phyloP scores from a whole-genome alignment of 2,797 vertebrate species.

The Menidia menidia region DNA sequence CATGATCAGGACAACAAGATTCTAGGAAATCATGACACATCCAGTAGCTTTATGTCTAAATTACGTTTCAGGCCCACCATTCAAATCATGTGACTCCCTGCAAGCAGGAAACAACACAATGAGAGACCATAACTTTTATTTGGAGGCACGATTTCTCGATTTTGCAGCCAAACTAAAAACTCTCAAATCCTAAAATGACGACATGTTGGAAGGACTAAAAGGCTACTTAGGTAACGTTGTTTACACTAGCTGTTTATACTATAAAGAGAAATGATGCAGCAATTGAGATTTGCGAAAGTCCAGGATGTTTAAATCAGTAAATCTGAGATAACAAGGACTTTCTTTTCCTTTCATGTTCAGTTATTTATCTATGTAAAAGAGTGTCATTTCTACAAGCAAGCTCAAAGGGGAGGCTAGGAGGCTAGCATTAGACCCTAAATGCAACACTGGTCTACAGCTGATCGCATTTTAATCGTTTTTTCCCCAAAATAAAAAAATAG shows the following conservation, averaged over 20 bases:
- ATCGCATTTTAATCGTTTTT: background rate
- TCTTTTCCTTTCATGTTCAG: accelerated
- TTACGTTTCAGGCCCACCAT: conserved; percentile 17
- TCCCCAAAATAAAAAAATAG: background rate
- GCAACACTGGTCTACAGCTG: background rate
- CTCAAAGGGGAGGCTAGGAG: conserved; percentile 19
- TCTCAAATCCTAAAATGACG: background rate
- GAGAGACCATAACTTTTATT: conserved; percentile 9
- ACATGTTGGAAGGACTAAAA: background rate
- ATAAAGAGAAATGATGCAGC: conserved; percentile 28
- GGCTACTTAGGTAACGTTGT: background rate
- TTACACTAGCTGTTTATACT: background rate
- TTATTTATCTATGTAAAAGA: too few species aligned
- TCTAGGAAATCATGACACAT: conserved; percentile 43
- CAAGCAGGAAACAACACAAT: background rate
- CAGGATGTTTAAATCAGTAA: background rate
- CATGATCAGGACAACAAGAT: background rate
- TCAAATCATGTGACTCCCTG: conserved; percentile 50
- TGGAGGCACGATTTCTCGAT: background rate
- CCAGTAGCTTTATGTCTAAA: background rate
- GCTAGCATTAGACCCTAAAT: background rate
- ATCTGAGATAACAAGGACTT: accelerated
- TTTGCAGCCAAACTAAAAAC: background rate
- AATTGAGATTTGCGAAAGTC: background rate
- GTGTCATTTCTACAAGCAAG: too few species aligned